phyloP scores from a whole-genome alignment of 1,140 invertebrate genomes.

The Diachasma alloeum region DNA sequence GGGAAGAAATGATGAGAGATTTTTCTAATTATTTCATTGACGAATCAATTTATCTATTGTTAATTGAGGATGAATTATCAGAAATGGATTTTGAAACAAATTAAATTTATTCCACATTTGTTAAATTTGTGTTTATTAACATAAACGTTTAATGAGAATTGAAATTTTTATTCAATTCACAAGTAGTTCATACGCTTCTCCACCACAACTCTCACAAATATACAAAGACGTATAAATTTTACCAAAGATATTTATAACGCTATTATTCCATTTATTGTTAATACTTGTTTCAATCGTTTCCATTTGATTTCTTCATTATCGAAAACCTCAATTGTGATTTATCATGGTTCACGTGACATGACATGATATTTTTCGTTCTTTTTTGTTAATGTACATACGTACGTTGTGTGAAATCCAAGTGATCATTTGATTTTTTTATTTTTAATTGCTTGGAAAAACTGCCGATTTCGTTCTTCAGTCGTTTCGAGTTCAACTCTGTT shows the following conservation, averaged over 20 bases:
- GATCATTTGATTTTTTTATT: not conserved
- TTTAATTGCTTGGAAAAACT: not conserved
- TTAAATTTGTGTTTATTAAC: too few relatives aligned
- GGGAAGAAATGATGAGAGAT: not conserved
- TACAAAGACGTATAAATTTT: conserved; percentile 24
- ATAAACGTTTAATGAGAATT: too few relatives aligned
- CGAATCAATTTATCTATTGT: too few relatives aligned
- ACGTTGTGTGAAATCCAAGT: not conserved
- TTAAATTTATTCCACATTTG: too few relatives aligned
- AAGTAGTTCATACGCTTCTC: not conserved
- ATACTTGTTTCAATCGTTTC: conserved; percentile 34
- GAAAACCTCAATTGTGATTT: conserved; percentile 29
- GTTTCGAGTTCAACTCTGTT: not conserved
- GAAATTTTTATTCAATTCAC: too few relatives aligned
- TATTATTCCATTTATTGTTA: conserved; percentile 13
- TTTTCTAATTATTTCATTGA: not conserved
- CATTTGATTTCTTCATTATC: conserved; percentile 32
- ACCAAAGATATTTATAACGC: conserved; percentile 48
- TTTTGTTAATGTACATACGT: conserved; percentile 27
- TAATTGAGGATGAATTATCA: too few relatives aligned
- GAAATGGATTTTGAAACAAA: too few relatives aligned
- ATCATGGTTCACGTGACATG: conserved; percentile 31
- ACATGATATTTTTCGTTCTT: conserved; percentile 13
- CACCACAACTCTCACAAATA: not conserved
- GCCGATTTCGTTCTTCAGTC: not conserved